A percentile compares a stretch with the other conserved stretches of the same genome.
These are phyloP conservation scores for Ellobium chinense DNA, from an alignment of 2,888 invertebrate genomes.

Conservation along the genomic window DNA sequence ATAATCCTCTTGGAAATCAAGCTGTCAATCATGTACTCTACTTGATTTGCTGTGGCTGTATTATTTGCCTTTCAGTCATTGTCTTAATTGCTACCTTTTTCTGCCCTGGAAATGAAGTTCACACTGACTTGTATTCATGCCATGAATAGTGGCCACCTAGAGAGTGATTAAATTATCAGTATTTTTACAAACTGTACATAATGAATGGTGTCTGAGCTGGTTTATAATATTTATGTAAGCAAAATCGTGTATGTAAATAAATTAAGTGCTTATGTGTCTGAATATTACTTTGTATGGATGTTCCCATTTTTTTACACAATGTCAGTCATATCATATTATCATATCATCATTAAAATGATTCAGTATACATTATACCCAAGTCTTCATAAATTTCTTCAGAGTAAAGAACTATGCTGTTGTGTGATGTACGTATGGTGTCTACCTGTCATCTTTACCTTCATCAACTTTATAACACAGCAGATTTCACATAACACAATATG, in stretches of 20 bases:
- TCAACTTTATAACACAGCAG: no score
- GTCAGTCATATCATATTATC: constrained; percentile 12
- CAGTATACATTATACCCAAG: no score
- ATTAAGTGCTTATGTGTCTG: not conserved
- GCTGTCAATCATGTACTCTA: no score
- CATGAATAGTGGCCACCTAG: not conserved
- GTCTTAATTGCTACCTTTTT: not conserved
- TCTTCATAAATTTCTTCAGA: no score
- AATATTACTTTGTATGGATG: not conserved
- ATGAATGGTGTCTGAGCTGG: not conserved
- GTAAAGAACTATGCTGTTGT: no score
- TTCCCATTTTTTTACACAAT: not conserved
- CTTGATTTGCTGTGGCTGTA: no score
- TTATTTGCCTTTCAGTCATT: no score
- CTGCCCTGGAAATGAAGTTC: not conserved
- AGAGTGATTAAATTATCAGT: constrained; percentile 30
- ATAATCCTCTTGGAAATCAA: no score
- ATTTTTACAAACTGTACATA: constrained; percentile 11
- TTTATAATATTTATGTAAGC: not conserved
- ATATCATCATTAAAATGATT: constrained; percentile 5
- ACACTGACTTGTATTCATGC: constrained; percentile 5
- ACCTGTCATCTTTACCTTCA: no score
- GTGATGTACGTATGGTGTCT: no score
- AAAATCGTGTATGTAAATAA: not conserved
- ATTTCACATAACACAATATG: no score